Base-by-base conservation (phyloP, 2,797 vertebrate genomes). In the Amazona ochrocephala region DNA sequence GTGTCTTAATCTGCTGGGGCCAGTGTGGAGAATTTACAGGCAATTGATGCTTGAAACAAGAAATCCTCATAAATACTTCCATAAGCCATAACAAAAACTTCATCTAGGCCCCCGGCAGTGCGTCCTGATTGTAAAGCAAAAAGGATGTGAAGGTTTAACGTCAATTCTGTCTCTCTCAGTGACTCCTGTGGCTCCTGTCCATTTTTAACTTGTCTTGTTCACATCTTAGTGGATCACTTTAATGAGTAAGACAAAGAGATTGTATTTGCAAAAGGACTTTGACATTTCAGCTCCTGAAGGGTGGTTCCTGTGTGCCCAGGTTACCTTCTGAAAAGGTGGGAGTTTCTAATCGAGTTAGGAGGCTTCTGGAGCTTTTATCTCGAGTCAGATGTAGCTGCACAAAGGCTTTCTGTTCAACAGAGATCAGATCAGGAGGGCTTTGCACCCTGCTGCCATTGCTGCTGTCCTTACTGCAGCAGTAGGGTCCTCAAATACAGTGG, bases 371-470 rank as follows among this genome's bases (percentile, higher is more conserved):
- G 64, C 23, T 72, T 79, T 87, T 32, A 24, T 12, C 34, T 50
- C 2, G 48, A 62, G 24, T 29, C 1, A 1, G 8, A 21, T 0
- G 0, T 26, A 11, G 0, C 0, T 48, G 37, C 32, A 42, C 72
- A 30, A n/a, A 39, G 48, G 32, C 54, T 89, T 75, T 62, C 29
- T 29, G 1, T 45, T 21, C 27, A 61, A 20, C 1, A 26, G 11
- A 7, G 37, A 37, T 37, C 37, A 77, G 45, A 18, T 19, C 23
- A 20, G 39, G 70, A 56, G 45, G 54, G 60, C 41, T 71, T 21
- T 27, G 53, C 1, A 5, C 5, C 0, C 29, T 7, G 44, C 48
- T 53, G 67, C 72, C n/a, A 10, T 0, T 9, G 14, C 60, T 8
- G 22, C 13, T 54, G 39, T 7, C 60, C 68, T 41, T 3, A 19